Evolutionary conservation across 2,113 vertebrate genomes (phyloP).

Genomic region (Plotosus lineatus): DNA sequence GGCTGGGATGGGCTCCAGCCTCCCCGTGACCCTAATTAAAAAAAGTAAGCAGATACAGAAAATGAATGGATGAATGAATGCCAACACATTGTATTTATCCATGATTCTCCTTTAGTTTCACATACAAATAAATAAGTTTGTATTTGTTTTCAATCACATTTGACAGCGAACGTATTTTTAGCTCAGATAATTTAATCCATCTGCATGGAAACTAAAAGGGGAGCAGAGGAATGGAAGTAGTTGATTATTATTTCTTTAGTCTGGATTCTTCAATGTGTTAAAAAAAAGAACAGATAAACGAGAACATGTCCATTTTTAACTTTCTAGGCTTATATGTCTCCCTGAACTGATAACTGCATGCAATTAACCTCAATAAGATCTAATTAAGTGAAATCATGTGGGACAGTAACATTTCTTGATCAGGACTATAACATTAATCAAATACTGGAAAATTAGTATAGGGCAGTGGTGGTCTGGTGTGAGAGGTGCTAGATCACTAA

Average conservation of each 20-base stretch:
- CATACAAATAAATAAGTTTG: conserved; percentile 40
- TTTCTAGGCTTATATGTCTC: conserved; percentile 46
- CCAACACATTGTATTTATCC: too few relatives aligned
- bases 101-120: conserved; percentile 42
- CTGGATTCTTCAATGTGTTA: conserved; percentile 44
- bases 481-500: too few relatives aligned
- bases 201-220: conserved; percentile 1
- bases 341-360: conserved; percentile 52
- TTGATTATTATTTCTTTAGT: conserved; percentile 52
- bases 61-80: too few relatives aligned
- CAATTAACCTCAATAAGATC: conserved; percentile 59
- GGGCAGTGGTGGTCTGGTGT: too few relatives aligned
- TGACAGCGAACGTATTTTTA: conserved; percentile 76
- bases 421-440: not conserved
- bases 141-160: conserved; percentile 73
- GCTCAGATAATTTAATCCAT: conserved; percentile 62
- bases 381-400: conserved; percentile 64
- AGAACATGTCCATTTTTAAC: conserved; percentile 68
- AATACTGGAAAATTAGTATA: not conserved
- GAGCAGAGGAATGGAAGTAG: conserved; percentile 36
- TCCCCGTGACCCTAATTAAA: too few relatives aligned
- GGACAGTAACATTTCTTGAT: conserved; percentile 56
- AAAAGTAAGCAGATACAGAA: too few relatives aligned
- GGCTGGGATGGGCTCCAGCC: too few relatives aligned
- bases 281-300: conserved; percentile 56